phyloP scores from a whole-genome alignment of 2,888 invertebrate species.

The Abrostola tripartita region DNA sequence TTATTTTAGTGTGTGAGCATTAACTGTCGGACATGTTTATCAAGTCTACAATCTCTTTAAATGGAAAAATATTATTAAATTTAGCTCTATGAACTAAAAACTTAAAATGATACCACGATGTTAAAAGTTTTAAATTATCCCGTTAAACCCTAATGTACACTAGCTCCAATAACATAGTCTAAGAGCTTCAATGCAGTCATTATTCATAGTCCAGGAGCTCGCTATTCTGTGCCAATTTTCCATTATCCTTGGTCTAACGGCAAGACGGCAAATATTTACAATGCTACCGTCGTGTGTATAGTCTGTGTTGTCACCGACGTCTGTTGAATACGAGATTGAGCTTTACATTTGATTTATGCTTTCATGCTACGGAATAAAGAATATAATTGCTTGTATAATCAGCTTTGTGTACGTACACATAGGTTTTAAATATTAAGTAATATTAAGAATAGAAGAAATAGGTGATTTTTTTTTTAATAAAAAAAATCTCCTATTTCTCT shows the following conservation, averaged over 20 bases:
- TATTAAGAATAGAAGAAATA: background rate
- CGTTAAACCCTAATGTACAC: slow-evolving; percentile 15
- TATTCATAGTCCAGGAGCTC: slow-evolving; percentile 73
- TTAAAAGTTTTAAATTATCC: slow-evolving; percentile 8
- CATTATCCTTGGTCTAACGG: slow-evolving; percentile 71
- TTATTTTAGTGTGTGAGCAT: too few relatives aligned
- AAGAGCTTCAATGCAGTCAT: slow-evolving; percentile 60
- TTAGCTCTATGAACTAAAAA: background rate
- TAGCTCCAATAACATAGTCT: slow-evolving; percentile 33
- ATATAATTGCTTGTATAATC: slow-evolving; percentile 48
- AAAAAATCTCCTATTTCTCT: too few relatives aligned
- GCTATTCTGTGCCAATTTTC: slow-evolving; percentile 77
- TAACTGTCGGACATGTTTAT: too few relatives aligned
- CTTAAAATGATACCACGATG: background rate
- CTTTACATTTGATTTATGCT: slow-evolving; percentile 47
- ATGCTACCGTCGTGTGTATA: slow-evolving; percentile 66
- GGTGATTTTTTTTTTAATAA: too few relatives aligned
- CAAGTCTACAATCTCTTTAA: background rate
- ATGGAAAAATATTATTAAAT: background rate
- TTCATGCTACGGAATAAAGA: slow-evolving; percentile 53
- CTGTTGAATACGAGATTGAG: slow-evolving; percentile 67
- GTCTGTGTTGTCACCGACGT: slow-evolving; percentile 66
- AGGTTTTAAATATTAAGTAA: background rate
- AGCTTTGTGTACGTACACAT: background rate
- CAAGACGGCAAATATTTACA: slow-evolving; percentile 65